Conservation (phyloP, 1,140 invertebrate species). For the Mercenaria mercenaria region DNA sequence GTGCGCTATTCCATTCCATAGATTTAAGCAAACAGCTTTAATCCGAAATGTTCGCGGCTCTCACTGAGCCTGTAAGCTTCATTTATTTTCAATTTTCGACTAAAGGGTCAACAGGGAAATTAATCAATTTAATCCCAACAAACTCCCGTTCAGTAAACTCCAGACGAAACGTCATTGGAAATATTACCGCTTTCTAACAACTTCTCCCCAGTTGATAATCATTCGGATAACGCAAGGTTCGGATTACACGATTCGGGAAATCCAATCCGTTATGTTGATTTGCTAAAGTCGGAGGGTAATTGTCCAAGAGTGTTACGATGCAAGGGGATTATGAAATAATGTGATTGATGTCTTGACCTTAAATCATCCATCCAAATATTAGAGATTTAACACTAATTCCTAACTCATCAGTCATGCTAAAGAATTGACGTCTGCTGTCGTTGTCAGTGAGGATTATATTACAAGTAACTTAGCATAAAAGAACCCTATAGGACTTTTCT, state of each 20-base stretch:
- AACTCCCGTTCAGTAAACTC: not conserved
- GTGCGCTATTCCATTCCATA: slow-evolving; percentile 1
- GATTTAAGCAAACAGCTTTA: slow-evolving; percentile 54
- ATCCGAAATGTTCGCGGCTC: slow-evolving; percentile 30
- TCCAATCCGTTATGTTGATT: slow-evolving; percentile 15
- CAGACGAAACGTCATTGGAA: slow-evolving; percentile 45
- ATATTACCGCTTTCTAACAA: slow-evolving; percentile 27
- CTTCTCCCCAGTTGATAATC: slow-evolving; percentile 42
- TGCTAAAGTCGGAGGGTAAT: slow-evolving; percentile 40
- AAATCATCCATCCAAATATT: slow-evolving; percentile 21
- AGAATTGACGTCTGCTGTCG: not conserved
- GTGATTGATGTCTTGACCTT: slow-evolving; percentile 34
- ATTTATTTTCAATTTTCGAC: slow-evolving; percentile 67
- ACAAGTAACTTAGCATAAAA: too few species aligned
- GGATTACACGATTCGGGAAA: slow-evolving; percentile 16
- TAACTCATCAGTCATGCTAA: not conserved
- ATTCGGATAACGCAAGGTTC: slow-evolving; percentile 21
- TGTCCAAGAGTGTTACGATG: slow-evolving; percentile 5
- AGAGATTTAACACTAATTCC: not conserved
- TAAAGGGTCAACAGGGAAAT: slow-evolving; percentile 66
- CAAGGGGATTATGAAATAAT: slow-evolving; percentile 44
- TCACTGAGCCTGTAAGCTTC: slow-evolving; percentile 30
- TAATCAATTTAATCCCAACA: slow-evolving; percentile 57
- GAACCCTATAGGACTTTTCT: too few species aligned
- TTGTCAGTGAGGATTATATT: not conserved